Base-by-base conservation (phyloP, 2,888 invertebrate genomes). In the Cancer borealis region DNA sequence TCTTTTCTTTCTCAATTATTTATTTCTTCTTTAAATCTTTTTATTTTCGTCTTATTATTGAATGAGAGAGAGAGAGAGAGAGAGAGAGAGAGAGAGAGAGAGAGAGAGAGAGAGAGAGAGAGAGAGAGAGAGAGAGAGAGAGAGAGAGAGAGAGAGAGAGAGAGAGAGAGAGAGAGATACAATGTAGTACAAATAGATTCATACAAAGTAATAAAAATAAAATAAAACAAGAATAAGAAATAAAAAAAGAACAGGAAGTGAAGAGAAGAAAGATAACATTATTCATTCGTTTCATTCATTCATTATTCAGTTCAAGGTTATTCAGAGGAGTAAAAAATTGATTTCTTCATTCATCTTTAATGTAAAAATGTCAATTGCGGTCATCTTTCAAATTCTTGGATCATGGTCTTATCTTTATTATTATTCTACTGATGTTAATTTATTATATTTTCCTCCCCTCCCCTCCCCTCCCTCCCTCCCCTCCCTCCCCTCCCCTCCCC, bases 251-350 rank as follows among this genome's bases (percentile, higher is more conserved):
- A 14, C 10, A 17, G 17, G 17, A 17, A 54, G 54, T 12, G 54
- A 54, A 17, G 17, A 17, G 17, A 17, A 54, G 54, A 54, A 17
- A 54, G 54, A 54, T 12, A 14, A 1, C 3, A 14, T 12, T 3
- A 17, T 54, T 54, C n/a, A 73, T 14, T 26, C n/a, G n/a, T 73
- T 73, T 26, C 73, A 73, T 73, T 73, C 73, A 73, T n/a, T 73
- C n/a, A n/a, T 73, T n/a, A 73, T 26, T 73, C 73, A n/a, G n/a
- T 26, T 73, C 73, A 73, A 73, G 73, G n/a, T 73, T 26, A 54
- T 54, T 8, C 12, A 14, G 54, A 54, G 3, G 54, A 54, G 12
- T 54, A 54, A 54, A 54, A 17, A 54, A 14, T 17, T 12, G 10
- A 17, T 54, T 3, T 10, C 54, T 12, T 54, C 14, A 14, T 54